Evolutionary conservation across 2,113 vertebrate genomes (phyloP), one percentile per base, ranked within the genome.

Genomic region (Phocoena phocoena): DNA sequence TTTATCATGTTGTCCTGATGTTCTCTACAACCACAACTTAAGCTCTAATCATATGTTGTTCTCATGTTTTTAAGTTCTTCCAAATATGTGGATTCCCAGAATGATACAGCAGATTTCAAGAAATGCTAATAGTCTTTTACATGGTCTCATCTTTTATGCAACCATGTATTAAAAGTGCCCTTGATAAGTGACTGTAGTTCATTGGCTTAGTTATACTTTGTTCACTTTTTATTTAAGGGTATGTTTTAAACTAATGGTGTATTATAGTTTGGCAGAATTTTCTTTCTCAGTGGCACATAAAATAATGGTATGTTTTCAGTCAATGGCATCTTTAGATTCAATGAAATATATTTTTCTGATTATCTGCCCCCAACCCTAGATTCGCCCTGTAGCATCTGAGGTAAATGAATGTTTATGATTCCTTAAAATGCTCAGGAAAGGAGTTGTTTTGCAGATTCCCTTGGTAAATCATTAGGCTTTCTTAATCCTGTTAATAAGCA

Each of bases 21-120:
- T 74, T 92, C 25, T 80, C 47, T 67, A 38, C 9, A 63, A 8
- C 17, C 13, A 68, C 58, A 41, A 5, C 80, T 90, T 76, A 90
- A 55, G 62, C 26, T 36, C 15, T 11, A 81, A 0, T 95, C 21
- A 55, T 95, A 77, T 53, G 31, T 20, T 60, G 55, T 36, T 85
- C 33, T 96, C 31, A 81, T n/a, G 21, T 50, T 38, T 65, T 93
- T 82, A n/a, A 86, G 91, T 86, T 74, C 65, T 92, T 88, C 58
- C 44, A 91, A 62, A 58, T 70, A 63, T 25, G 4, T 63, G 58
- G 60, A 50, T 81, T 90, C 20, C 28, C n/a, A 60, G 65, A 94
- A 89, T 31, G 23, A 53, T 83, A 62, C 6, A 84, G 38, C 58
- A 86, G 80, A 70, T 94, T 95, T 65, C 6, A 89, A 63, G 70